phyloP scores from a whole-genome alignment of 2,888 invertebrate species.

The Drosophila subquinaria region DNA sequence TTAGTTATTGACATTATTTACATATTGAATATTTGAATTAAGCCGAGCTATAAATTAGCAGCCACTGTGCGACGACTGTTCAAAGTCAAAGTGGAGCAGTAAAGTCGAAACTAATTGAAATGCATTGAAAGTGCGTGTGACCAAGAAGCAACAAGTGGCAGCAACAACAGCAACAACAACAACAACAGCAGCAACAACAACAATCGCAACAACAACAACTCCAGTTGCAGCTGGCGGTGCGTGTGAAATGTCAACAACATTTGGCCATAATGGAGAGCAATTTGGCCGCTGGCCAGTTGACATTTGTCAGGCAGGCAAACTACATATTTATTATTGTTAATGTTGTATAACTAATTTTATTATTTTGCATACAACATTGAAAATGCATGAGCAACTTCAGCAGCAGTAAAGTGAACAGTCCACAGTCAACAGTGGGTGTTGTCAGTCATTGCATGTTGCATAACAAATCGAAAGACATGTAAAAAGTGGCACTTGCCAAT shows the following conservation, averaged over 20 bases:
- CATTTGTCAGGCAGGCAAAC: conserved; percentile 51
- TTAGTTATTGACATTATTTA: background rate
- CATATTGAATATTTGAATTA: background rate
- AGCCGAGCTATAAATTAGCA: background rate
- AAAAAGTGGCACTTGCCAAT: conserved; percentile 75
- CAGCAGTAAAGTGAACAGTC: conserved; percentile 1
- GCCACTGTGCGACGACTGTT: conserved; percentile 32
- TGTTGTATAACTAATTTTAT: conserved; percentile 63
- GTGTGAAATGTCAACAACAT: conserved; percentile 73
- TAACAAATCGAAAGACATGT: conserved; percentile 66
- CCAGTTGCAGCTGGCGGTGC: conserved; percentile 54
- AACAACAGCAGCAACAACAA: conserved; percentile 14
- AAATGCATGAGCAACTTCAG: conserved; percentile 18
- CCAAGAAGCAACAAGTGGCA: conserved; percentile 38
- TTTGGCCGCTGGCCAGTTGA: conserved; percentile 57
- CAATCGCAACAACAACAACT: conserved; percentile 31
- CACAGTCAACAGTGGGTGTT: conserved; percentile 32
- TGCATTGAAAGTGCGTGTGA: conserved; percentile 80
- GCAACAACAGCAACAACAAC: conserved; percentile 22
- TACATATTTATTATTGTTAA: conserved; percentile 9
- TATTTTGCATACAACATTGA: conserved; percentile 59
- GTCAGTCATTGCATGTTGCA: conserved; percentile 49
- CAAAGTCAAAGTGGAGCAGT: conserved; percentile 78
- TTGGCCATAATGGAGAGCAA: conserved; percentile 32
- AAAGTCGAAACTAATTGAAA: conserved; percentile 67